A percentile compares a stretch with the other conserved stretches of the same genome.
Conservation (phyloP, 2,113 vertebrate genomes). For the Salvelinus namaycush region DNA sequence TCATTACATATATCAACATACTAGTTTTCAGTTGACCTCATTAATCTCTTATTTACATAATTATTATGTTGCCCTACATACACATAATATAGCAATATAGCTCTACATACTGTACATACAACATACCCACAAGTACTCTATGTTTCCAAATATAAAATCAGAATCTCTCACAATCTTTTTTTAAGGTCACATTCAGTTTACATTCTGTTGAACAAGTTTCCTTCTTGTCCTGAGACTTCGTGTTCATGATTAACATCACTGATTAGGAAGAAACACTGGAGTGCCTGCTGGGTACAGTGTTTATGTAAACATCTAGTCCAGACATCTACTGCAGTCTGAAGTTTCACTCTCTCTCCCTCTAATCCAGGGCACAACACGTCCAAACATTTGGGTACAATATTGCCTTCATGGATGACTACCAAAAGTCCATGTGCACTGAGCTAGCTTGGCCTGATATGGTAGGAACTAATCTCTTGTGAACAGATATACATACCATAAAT, state of each 20-base stretch:
- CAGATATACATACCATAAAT: no score
- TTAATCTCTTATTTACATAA: no score
- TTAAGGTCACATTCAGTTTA: no score
- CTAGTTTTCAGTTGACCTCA: no score
- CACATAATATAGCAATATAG: no score
- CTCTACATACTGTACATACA: no score
- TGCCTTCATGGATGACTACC: slow-evolving; percentile 48
- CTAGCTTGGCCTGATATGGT: slow-evolving; percentile 45
- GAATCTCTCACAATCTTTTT: no score
- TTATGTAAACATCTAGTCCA: slow-evolving; percentile 54
- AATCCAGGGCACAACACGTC: slow-evolving; percentile 65
- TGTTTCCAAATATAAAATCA: no score
- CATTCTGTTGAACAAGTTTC: no score
- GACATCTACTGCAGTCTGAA: slow-evolving; percentile 53
- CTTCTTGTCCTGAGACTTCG: not conserved
- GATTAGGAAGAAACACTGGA: slow-evolving; percentile 55
- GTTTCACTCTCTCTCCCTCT: slow-evolving; percentile 54
- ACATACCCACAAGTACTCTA: no score
- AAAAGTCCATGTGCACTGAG: slow-evolving; percentile 45
- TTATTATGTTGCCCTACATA: no score
- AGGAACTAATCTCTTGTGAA: not conserved
- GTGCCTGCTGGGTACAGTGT: slow-evolving; percentile 36
- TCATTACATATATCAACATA: no score
- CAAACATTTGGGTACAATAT: slow-evolving; percentile 52
- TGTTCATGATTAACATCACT: slow-evolving; percentile 24